A percentile compares a stretch with the other conserved stretches of the same genome.
Conservation (phyloP, 2,113 vertebrate species). For the Pandion haliaetus region DNA sequence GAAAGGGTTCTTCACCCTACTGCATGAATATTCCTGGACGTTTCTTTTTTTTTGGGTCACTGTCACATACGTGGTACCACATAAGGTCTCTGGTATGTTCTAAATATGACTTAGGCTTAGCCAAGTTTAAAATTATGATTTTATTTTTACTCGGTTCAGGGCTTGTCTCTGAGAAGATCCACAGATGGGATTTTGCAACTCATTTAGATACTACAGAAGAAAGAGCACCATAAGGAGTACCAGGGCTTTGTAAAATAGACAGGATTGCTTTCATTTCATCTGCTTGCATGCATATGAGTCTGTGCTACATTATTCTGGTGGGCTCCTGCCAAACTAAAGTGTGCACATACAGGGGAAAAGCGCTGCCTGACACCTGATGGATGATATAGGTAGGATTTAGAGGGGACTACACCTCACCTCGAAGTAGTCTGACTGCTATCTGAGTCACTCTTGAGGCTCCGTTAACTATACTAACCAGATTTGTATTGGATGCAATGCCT, state of each 20-base stretch:
- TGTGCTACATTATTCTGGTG: background rate
- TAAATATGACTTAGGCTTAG: background rate
- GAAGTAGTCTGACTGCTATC: background rate
- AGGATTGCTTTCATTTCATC: background rate
- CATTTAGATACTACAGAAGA: background rate
- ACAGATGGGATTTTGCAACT: background rate
- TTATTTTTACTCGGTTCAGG: background rate
- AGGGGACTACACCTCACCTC: background rate
- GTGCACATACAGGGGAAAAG: background rate
- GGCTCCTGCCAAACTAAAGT: background rate
- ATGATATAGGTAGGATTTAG: background rate
- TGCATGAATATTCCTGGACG: background rate
- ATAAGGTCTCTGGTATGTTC: background rate
- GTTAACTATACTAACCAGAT: background rate
- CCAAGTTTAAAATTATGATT: background rate
- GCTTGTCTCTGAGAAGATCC: background rate
- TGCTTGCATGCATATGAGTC: background rate
- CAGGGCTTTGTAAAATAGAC: background rate
- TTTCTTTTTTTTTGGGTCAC: constrained; percentile 11
- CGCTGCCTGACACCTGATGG: background rate
- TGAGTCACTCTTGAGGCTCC: background rate
- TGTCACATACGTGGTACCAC: background rate
- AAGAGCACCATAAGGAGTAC: background rate
- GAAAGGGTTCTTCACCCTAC: background rate
- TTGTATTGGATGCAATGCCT: background rate